Base-by-base conservation (phyloP, 2,888 invertebrate genomes). In the Omphaloscelis lunosa region DNA sequence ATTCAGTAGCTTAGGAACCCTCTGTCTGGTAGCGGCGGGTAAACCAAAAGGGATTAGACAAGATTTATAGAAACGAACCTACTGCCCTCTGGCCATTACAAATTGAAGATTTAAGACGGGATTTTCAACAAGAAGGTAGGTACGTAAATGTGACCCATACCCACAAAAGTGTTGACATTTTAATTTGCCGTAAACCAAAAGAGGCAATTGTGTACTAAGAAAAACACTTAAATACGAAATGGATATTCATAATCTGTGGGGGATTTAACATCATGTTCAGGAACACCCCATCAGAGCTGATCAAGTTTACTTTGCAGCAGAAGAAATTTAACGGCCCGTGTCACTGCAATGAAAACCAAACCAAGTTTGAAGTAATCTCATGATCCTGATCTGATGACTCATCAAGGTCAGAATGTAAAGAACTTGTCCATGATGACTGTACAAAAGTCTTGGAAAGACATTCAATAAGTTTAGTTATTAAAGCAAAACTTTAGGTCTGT, bases 41-140 rank as follows among this genome's bases (percentile, higher is more conserved):
- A 23, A 71, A 82, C 61, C 77, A 67, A 77, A 71, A 62, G 29
- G 71, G 65, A 62, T 82, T 82, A 69, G 27, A 45, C 56, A 74
- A 71, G 71, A 71, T 85, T 84, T 77, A 63, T 61, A 34, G 45
- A 34, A 72, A 34, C 59, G 67, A 41, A 34, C 59, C 67, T 11
- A 29, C 61, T 61, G 61, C 58, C 72, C 65, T 62, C 17, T 9
- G 39, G 63, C 48, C 48, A 62, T 84, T 71, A 66, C 48, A 70
- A 82, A 65, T 70, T 70, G 3, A 51, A 41, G 20, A 27, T 77
- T 53, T 58, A 51, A 69, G 48, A 41, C 5, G 15, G 12, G 20
- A 65, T 69, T 69, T 69, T 68, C 53, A 51, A 51, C 51, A 51
- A 51, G 23, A 20, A 23, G 51, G 20, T 51, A 1, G 45, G 34